Evolutionary conservation across 2,888 invertebrate genomes (phyloP).

Genomic region (Abrostola triplasia): DNA sequence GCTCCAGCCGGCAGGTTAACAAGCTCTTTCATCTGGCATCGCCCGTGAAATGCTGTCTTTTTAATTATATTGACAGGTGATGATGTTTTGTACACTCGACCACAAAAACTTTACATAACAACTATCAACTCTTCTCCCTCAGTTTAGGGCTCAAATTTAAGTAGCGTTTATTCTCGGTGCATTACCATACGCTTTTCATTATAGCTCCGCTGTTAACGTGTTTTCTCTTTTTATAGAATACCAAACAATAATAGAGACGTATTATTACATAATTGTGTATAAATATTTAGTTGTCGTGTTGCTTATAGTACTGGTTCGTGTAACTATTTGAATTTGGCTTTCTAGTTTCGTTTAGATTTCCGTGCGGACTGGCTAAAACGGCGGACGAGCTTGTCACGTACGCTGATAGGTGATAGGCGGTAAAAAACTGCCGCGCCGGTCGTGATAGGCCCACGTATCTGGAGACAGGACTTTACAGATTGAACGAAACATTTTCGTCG

Average conservation of each 20-base stretch:
- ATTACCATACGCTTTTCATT: constrained; percentile 41
- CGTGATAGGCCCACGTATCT: constrained; percentile 3
- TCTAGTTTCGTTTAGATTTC: constrained; percentile 30
- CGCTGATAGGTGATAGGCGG: constrained; percentile 5
- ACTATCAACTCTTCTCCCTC: constrained; percentile 16
- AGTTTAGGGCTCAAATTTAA: constrained; percentile 15
- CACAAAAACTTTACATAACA: constrained; percentile 13
- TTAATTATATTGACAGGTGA: constrained; percentile 81
- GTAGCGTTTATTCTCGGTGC: constrained; percentile 1
- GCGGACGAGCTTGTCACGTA: constrained; percentile 16
- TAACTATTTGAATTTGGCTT: constrained; percentile 26
- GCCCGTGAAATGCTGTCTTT: constrained; percentile 70
- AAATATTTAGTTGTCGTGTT: constrained; percentile 45
- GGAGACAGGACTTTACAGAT: constrained; percentile 13
- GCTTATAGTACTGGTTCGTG: constrained; percentile 16
- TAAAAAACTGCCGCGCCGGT: constrained; percentile 15
- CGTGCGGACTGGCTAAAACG: constrained; percentile 21
- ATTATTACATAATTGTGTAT: constrained; percentile 46
- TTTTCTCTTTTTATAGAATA: constrained; percentile 55
- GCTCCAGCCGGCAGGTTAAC: constrained; percentile 72
- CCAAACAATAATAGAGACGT: constrained; percentile 51
- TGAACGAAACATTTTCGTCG: constrained; percentile 23
- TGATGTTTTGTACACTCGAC: constrained; percentile 59
- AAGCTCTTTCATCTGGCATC: constrained; percentile 76
- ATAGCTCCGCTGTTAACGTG: constrained; percentile 37